Conservation (phyloP, 2,797 vertebrate genomes). For the Galago senegalensis region DNA sequence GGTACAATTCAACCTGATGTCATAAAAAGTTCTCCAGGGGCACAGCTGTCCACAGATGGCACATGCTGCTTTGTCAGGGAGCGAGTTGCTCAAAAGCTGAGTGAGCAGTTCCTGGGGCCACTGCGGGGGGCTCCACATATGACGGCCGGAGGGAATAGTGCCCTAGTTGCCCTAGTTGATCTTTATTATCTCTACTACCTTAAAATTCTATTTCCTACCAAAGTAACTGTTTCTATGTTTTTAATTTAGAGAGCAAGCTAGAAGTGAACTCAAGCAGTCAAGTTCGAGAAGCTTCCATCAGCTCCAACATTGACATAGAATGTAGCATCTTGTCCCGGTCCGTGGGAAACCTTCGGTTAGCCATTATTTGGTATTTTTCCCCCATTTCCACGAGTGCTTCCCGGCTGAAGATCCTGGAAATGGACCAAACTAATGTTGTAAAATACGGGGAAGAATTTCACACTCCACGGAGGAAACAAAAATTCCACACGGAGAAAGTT, state of each 20-base stretch:
- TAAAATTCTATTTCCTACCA: background rate
- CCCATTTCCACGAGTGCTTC: background rate
- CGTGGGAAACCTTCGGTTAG: conserved; percentile 85
- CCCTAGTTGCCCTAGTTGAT: background rate
- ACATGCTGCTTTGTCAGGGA: background rate
- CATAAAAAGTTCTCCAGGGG: background rate
- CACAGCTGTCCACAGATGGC: background rate
- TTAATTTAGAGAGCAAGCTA: conserved; percentile 86
- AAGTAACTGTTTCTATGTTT: conserved; percentile 60
- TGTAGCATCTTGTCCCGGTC: conserved; percentile 87
- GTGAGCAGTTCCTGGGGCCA: background rate
- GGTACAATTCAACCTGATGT: background rate
- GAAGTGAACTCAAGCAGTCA: conserved; percentile 75
- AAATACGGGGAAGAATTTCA: conserved; percentile 81
- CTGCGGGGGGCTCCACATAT: background rate
- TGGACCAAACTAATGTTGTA: conserved; percentile 82
- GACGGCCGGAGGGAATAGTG: background rate
- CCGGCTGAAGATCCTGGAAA: conserved; percentile 83
- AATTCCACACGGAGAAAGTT: conserved; percentile 84
- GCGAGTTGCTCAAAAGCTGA: background rate
- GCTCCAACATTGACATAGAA: conserved; percentile 87
- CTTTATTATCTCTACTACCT: background rate
- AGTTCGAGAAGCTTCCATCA: conserved; percentile 68
- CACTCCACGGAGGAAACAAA: conserved; percentile 73
- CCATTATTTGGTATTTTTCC: conserved; percentile 90